Evolutionary conservation across 2,113 vertebrate species (phyloP).

Genomic region (Malurus cyaneus): DNA sequence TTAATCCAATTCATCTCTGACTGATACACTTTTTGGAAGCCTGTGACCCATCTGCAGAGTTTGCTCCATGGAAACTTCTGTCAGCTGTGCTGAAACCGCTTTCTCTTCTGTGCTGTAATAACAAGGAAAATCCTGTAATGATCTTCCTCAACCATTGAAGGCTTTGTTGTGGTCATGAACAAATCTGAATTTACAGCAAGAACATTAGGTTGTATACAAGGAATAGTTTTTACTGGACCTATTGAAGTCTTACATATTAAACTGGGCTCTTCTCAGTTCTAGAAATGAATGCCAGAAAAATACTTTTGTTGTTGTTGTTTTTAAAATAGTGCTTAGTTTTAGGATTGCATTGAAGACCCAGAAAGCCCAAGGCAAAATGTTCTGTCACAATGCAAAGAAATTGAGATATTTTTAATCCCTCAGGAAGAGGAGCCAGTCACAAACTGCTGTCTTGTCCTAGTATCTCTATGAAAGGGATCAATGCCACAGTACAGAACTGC

Average conservation of each 20-base stretch:
- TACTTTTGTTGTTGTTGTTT: background rate
- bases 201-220: constrained; percentile 24
- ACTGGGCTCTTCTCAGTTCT: background rate
- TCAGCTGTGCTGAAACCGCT: constrained; percentile 18
- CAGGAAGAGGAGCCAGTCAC: background rate
- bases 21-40: constrained; percentile 20
- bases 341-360: background rate
- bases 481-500: background rate
- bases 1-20: constrained; percentile 54
- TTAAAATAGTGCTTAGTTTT: background rate
- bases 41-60: constrained; percentile 23
- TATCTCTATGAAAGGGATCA: background rate
- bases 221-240: constrained; percentile 23
- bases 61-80: background rate
- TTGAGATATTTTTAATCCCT: background rate
- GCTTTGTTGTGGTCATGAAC: constrained; percentile 46
- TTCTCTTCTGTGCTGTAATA: constrained; percentile 40
- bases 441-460: background rate
- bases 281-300: background rate
- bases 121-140: constrained; percentile 60
- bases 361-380: background rate
- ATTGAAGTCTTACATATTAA: constrained; percentile 3
- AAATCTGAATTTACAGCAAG: background rate
- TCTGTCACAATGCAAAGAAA: background rate
- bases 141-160: constrained; percentile 23